Evolutionary conservation across 2,797 vertebrate species (phyloP).

Genomic region (Gallinago solitaria): DNA sequence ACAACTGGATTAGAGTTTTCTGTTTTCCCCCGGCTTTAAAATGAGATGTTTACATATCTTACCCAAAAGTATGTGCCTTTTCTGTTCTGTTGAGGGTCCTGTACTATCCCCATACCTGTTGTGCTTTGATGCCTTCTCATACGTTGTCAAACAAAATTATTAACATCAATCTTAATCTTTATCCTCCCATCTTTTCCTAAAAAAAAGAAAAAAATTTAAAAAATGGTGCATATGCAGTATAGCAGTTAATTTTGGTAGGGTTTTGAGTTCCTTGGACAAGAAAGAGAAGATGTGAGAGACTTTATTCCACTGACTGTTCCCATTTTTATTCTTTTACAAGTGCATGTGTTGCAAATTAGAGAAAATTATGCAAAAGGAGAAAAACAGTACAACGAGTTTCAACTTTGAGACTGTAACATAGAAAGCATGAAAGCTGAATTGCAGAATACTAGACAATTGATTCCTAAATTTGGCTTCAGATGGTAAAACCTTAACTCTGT

Average conservation of each 20-base stretch:
- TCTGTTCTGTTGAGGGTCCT: background rate
- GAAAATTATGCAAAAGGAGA: background rate
- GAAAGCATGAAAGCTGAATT: background rate
- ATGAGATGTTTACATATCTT: background rate
- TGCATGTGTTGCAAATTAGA: background rate
- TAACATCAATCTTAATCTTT: background rate
- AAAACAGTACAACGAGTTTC: background rate
- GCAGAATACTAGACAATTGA: background rate
- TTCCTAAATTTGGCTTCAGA: background rate
- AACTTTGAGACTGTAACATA: background rate
- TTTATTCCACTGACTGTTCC: background rate
- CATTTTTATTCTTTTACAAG: background rate
- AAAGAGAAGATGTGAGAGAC: background rate
- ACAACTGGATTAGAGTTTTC: background rate
- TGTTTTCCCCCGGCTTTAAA: background rate
- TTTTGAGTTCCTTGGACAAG: background rate
- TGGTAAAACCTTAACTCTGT: background rate
- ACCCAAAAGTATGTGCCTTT: background rate
- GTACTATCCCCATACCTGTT: background rate
- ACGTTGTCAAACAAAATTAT: background rate
- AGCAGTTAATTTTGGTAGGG: background rate
- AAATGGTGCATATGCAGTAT: background rate
- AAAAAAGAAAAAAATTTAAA: background rate
- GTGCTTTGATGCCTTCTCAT: background rate
- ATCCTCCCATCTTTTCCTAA: background rate